Evolutionary conservation across 2,888 invertebrate species (phyloP).

Genomic region (Vannuccia rotundouncinata): DNA sequence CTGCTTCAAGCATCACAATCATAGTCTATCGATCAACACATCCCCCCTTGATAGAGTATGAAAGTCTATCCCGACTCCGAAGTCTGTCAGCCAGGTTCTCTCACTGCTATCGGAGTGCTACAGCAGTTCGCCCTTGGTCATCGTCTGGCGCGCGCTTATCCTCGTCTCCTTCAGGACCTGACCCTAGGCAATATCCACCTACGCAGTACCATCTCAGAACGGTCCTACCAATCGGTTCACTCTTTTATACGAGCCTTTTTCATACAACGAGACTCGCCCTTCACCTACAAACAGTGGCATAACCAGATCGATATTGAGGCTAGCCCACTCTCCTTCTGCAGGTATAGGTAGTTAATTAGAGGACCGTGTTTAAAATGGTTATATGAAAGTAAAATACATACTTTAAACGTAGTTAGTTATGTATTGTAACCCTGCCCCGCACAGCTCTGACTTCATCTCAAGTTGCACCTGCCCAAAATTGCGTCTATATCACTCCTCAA

Average conservation of each 20-base stretch:
- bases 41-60: background rate
- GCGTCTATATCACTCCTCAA: background rate
- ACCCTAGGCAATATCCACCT: background rate
- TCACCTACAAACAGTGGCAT: background rate
- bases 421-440: background rate
- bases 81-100: background rate
- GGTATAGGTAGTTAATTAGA: too few relatives aligned
- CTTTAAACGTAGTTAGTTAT: background rate
- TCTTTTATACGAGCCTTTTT: background rate
- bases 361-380: too few relatives aligned
- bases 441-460: background rate
- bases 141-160: background rate
- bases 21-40: too few relatives aligned
- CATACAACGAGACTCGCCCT: background rate
- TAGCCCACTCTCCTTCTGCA: background rate
- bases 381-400: background rate
- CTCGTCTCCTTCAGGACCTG: background rate
- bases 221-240: background rate
- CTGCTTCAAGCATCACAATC: too few relatives aligned
- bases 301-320: background rate
- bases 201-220: background rate
- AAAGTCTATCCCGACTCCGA: background rate
- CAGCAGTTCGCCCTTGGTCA: background rate
- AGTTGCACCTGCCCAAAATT: conserved; percentile 5
- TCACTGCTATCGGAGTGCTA: background rate